Evolutionary conservation across 2,797 vertebrate genomes (phyloP).

Genomic region (Erithacus rubecula): DNA sequence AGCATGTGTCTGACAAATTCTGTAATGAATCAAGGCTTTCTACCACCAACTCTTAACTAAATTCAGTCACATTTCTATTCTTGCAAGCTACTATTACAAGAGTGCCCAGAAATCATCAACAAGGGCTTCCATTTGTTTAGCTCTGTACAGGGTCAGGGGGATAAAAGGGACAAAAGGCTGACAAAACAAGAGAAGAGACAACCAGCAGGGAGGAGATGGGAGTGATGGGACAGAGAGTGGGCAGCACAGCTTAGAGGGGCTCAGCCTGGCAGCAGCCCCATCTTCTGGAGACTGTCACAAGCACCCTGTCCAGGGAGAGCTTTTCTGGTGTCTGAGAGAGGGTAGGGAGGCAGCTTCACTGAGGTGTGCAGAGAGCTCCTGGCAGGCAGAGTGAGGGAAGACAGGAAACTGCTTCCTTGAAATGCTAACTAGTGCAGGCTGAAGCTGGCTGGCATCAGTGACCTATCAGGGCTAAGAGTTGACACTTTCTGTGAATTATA

Average conservation of each 20-base stretch:
- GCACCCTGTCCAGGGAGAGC: neutral
- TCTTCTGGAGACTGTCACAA: neutral
- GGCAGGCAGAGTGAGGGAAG: neutral
- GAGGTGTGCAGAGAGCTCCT: neutral
- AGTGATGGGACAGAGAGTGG: neutral
- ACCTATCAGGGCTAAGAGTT: neutral
- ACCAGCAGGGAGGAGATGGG: neutral
- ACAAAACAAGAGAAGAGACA: neutral
- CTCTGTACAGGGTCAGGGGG: neutral
- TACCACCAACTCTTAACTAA: neutral
- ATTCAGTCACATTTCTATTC: neutral
- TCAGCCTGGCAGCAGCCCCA: neutral
- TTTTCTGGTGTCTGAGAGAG: neutral
- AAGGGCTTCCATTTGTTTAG: neutral
- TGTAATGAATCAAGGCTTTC: neutral
- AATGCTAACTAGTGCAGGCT: neutral
- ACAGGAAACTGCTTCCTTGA: conserved; percentile 13
- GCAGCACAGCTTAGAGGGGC: neutral
- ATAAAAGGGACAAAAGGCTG: neutral
- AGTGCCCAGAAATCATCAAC: neutral
- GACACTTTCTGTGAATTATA: conserved; percentile 26
- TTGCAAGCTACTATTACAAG: neutral
- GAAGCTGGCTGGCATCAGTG: neutral
- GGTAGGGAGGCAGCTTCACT: neutral
- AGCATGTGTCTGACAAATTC: neutral